These are phyloP conservation scores for Ormyrus rosae DNA, from an alignment of 2,888 invertebrate genomes.

Conservation along the genomic window DNA sequence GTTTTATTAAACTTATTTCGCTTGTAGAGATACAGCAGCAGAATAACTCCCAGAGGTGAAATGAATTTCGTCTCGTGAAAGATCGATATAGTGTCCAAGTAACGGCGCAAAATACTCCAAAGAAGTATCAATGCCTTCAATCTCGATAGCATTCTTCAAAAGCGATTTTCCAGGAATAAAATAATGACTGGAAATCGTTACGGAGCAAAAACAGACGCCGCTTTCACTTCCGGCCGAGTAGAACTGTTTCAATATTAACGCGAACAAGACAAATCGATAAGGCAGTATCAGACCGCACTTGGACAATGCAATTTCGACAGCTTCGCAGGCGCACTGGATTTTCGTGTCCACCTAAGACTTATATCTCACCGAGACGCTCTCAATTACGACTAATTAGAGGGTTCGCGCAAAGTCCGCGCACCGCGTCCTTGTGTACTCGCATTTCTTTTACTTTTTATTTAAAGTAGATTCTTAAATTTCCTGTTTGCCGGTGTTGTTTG, in stretches of 20 bases:
- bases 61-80: slow-evolving; percentile 40
- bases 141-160: slow-evolving; percentile 28
- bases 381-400: slow-evolving; percentile 24
- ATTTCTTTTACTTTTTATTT: no score
- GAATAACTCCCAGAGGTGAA: slow-evolving; percentile 32
- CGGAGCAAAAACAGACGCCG: background rate
- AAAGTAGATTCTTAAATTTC: no score
- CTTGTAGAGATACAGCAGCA: slow-evolving; percentile 39
- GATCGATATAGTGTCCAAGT: slow-evolving; percentile 46
- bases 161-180: background rate
- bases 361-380: slow-evolving; percentile 7
- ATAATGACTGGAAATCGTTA: background rate
- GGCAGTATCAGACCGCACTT: no score
- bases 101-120: slow-evolving; percentile 49
- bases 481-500: no score
- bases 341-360: background rate
- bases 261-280: background rate
- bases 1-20: slow-evolving; percentile 13
- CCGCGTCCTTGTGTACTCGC: background rate
- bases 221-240: background rate
- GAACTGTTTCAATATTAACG: background rate
- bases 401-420: slow-evolving; percentile 21
- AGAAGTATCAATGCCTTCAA: slow-evolving; percentile 27
- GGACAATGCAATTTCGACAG: no score
- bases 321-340: no score